Base-by-base conservation (phyloP, 1,140 invertebrate genomes). In the Heliothis virescens region DNA sequence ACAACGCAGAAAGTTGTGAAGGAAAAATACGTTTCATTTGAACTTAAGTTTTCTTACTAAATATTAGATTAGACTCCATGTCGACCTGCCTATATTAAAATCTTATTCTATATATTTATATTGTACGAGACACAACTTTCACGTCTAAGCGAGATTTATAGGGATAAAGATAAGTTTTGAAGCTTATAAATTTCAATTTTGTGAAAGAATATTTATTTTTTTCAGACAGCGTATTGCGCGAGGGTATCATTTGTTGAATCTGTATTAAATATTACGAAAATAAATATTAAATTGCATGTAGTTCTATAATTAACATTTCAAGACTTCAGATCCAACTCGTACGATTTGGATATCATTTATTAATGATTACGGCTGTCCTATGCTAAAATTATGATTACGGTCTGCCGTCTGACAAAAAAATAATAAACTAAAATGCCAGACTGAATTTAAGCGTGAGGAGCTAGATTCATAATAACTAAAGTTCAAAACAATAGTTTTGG, bases 401-500 rank as follows among this genome's bases (percentile, higher is more conserved):
- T 26, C 21, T 26, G 21, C 2, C 21, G 21, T 26, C 21, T 26
- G 21, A 26, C 21, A 26, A 26, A 26, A 26, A 26, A 26, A 26
- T 26, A 26, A 67, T 48, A 21, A 21, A 53, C 53, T 9, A 50
- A 62, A 60, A 74, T 47, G 4, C 55, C 15, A 75, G 41, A 52
- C 34, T 12, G 10, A 34, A 50, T 62, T 26, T 52, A 53, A 75
- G 50, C 48, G 47, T 59, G n/a, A 41, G 15, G 29, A 73, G 53
- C 62, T 48, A 59, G 4, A 48, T 34, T 47, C 57, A 62, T 62
- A 75, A 75, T 29, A 72, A 75, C 75, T 80, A 74, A 75, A 80
- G 71, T 80, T 73, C 53, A 69, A 80, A 80, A 80, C 79, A 80
- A 74, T 80, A 74, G 79, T 85, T 85, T 82, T 85, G 76, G 77